Evolutionary conservation across 92 coral and sea anemone species (phyloP).

Genomic region (Umimayanthus kanabou): DNA sequence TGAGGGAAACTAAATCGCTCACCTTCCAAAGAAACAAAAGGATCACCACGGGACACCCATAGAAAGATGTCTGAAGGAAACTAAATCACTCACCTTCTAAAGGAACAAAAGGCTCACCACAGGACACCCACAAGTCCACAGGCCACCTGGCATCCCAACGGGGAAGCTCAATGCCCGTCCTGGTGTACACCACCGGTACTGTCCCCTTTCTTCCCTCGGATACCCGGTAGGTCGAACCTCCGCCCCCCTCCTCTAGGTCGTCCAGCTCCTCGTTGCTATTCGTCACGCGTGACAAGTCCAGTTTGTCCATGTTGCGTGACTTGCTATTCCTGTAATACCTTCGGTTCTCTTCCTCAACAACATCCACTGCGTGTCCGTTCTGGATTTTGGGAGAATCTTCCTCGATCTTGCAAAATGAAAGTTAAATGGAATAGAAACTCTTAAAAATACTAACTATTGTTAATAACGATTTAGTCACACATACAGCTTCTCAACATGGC

Average conservation of each 20-base stretch:
- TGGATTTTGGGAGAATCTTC: constrained; percentile 31
- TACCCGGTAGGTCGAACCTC: constrained; percentile 72
- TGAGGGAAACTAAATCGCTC: too few species aligned
- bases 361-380: constrained; percentile 78
- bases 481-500: too few species aligned
- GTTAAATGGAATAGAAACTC: neutral
- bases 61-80: too few species aligned
- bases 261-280: constrained; percentile 11
- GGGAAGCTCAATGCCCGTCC: constrained; percentile 58
- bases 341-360: constrained; percentile 76
- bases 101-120: constrained; percentile 98
- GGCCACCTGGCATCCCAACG: constrained; percentile 90
- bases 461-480: too few species aligned
- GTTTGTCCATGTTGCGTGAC: neutral
- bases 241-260: constrained; percentile 42
- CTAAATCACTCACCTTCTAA: constrained; percentile 68
- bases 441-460: too few species aligned
- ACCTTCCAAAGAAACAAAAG: constrained; percentile 63
- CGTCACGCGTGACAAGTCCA: constrained; percentile 29
- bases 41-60: constrained; percentile 98
- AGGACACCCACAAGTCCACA: constrained; percentile 93
- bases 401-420: constrained; percentile 36
- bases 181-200: constrained; percentile 55
- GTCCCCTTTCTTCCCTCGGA: constrained; percentile 69
- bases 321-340: constrained; percentile 49